Evolutionary conservation across 1,140 invertebrate genomes (phyloP).

Genomic region (Brachionus manjavacas): DNA sequence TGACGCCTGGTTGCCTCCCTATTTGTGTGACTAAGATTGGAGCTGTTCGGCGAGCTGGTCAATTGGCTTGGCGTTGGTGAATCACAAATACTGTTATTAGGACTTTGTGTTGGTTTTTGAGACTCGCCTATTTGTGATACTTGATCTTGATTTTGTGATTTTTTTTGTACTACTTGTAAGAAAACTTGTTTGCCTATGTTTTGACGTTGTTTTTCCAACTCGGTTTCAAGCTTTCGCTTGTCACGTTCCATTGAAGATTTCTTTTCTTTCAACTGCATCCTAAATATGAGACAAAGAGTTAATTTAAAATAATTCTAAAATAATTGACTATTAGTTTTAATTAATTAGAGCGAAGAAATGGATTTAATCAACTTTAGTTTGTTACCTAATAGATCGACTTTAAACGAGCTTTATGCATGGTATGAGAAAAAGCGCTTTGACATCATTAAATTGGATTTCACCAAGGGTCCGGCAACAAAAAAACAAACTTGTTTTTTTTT

Average conservation of each 20-base stretch:
- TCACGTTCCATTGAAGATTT: conserved; percentile 42
- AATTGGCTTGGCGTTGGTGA: conserved; percentile 6
- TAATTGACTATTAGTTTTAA: conserved; percentile 15
- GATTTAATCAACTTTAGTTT: not conserved
- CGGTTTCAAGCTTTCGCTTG: conserved; percentile 32
- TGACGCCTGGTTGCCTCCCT: conserved; percentile 7
- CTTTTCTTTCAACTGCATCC: conserved; percentile 40
- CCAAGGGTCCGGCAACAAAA: not conserved
- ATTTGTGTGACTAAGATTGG: not conserved
- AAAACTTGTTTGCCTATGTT: conserved; percentile 40
- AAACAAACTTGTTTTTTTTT: not conserved
- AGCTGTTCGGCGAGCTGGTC: conserved; percentile 1
- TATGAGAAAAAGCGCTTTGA: not conserved
- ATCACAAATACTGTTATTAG: conserved; percentile 3
- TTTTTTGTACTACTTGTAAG: conserved; percentile 36
- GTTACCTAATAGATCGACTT: not conserved
- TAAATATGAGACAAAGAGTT: not conserved
- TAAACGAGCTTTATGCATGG: not conserved
- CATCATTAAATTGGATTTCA: not conserved
- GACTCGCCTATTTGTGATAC: not conserved
- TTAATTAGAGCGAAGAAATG: conserved; percentile 5
- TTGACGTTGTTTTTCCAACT: conserved; percentile 35
- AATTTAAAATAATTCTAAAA: not conserved
- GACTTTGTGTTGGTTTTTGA: not conserved
- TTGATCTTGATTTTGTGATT: conserved; percentile 2